phyloP scores from a whole-genome alignment of 2,888 invertebrate species.

The Leucozona laternaria region DNA sequence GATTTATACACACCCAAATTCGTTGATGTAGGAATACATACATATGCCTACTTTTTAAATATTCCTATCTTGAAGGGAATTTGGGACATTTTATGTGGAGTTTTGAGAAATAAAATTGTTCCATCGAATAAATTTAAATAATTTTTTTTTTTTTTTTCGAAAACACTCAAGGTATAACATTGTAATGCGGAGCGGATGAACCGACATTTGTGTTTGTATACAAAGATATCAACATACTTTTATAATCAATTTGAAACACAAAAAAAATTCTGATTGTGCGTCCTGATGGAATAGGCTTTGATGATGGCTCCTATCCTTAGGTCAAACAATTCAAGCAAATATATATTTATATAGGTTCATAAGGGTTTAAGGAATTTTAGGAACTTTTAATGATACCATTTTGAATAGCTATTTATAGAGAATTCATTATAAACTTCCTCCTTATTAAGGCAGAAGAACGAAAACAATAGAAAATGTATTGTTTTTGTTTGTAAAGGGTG shows the following conservation, averaged over 20 bases:
- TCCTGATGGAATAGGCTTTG: conserved; percentile 5
- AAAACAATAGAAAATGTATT: too few species aligned
- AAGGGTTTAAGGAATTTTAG: background rate
- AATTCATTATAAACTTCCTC: background rate
- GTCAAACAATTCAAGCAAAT: background rate
- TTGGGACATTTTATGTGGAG: conserved; percentile 10
- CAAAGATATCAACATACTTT: conserved; percentile 5
- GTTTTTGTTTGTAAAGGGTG: too few species aligned
- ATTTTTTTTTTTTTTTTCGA: background rate
- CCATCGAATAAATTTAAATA: conserved; percentile 26
- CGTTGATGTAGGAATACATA: conserved; percentile 3
- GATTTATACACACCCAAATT: background rate
- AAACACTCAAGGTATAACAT: background rate
- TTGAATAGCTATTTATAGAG: background rate
- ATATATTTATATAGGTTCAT: background rate
- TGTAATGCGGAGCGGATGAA: background rate
- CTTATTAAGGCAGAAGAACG: background rate
- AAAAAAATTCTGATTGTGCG: conserved; percentile 2
- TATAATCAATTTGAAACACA: conserved; percentile 15
- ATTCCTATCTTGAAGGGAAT: conserved; percentile 7
- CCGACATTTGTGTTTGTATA: background rate
- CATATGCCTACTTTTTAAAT: background rate
- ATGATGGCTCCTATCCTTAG: conserved; percentile 8
- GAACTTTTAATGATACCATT: conserved; percentile 3
- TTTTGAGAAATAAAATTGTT: conserved; percentile 18